A percentile compares a stretch with the other conserved stretches of the same genome.
These are phyloP conservation scores for Zhuqinia jingwanae DNA, from an alignment of 2,888 invertebrate species.

Conservation along the genomic window DNA sequence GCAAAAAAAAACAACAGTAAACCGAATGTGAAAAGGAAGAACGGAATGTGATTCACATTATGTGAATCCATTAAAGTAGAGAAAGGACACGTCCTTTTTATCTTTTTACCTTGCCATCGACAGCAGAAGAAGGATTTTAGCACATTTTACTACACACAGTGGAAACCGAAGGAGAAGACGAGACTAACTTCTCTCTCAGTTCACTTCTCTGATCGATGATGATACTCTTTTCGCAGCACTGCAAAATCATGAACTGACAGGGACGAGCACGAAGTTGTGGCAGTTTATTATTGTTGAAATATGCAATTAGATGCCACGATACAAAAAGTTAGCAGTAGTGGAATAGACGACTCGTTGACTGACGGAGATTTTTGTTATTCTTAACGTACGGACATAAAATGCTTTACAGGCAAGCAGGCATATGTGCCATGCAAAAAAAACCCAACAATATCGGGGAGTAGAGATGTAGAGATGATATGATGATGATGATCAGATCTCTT, in stretches of 20 bases:
- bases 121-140: background rate
- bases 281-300: constrained; percentile 54
- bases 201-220: constrained; percentile 31
- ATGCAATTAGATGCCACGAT: background rate
- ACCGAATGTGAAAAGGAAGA: constrained; percentile 17
- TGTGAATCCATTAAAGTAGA: constrained; percentile 35
- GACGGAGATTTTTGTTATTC: constrained; percentile 43
- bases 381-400: constrained; percentile 51
- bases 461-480: background rate
- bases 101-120: constrained; percentile 41
- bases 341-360: constrained; percentile 25
- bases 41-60: constrained; percentile 27
- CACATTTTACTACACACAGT: background rate
- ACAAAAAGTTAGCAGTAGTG: background rate
- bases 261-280: constrained; percentile 59
- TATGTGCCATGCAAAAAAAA: constrained; percentile 8
- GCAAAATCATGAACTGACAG: constrained; percentile 60
- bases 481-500: constrained; percentile 60
- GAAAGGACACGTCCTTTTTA: constrained; percentile 36
- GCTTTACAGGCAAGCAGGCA: constrained; percentile 31
- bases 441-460: background rate
- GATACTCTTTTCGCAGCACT: constrained; percentile 56
- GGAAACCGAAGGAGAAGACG: background rate
- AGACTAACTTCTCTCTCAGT: constrained; percentile 2
- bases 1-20: background rate